A percentile compares a stretch with the other conserved stretches of the same genome.
Evolutionary conservation across 2,888 invertebrate genomes (phyloP).

Genomic region (Dynastes grantii): DNA sequence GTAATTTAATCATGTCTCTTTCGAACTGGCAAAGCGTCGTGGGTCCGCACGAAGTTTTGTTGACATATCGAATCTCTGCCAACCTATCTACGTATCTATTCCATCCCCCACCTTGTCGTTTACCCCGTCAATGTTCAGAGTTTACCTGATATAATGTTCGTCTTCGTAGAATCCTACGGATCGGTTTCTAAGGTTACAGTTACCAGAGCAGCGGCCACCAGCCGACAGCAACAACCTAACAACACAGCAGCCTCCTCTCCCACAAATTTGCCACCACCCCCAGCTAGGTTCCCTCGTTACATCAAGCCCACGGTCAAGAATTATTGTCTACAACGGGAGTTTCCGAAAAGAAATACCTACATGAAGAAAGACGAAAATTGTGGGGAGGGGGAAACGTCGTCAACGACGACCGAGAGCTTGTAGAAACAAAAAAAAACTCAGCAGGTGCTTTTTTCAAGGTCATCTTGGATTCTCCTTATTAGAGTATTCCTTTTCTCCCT

Average conservation of each 20-base stretch:
- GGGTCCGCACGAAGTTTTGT: background rate
- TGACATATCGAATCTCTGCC: slow-evolving; percentile 1
- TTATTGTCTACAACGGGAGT: background rate
- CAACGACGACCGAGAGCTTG: background rate
- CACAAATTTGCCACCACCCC: background rate
- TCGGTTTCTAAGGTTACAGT: slow-evolving; percentile 40
- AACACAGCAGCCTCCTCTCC: background rate
- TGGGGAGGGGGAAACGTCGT: background rate
- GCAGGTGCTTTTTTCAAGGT: slow-evolving; percentile 9
- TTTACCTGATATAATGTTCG: no score
- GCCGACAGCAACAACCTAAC: background rate
- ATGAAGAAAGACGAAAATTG: background rate
- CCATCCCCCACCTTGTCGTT: background rate
- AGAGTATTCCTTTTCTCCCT: background rate
- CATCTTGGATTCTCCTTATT: background rate
- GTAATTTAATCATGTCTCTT: no score
- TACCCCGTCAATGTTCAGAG: no score
- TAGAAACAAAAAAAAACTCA: background rate
- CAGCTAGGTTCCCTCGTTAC: background rate
- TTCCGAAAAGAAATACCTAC: background rate
- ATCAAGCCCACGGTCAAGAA: slow-evolving; percentile 13
- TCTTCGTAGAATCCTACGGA: no score
- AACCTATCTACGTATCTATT: background rate
- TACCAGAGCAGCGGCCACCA: slow-evolving; percentile 24
- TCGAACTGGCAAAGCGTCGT: no score